These are phyloP conservation scores for Reinhardtius hippoglossoides DNA, from an alignment of 2,113 vertebrate species.

Conservation along the genomic window DNA sequence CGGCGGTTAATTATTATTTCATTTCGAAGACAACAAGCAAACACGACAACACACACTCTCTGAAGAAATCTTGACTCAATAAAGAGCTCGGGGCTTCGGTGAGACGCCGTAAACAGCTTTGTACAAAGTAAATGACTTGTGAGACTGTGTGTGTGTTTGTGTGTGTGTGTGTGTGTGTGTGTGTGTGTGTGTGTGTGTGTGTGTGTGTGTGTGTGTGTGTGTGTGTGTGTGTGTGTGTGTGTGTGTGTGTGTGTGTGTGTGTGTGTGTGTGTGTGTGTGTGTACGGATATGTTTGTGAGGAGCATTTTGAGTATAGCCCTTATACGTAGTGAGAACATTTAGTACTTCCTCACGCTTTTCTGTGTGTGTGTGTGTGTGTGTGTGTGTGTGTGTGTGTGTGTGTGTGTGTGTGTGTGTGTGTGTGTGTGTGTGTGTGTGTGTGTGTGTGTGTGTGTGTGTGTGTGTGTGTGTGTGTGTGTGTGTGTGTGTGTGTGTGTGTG, in stretches of 20 bases:
- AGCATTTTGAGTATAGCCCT: no score
- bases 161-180: slow-evolving; percentile 17
- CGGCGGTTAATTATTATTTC: slow-evolving; percentile 31
- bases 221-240: slow-evolving; percentile 17
- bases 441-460: no score
- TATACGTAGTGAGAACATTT: no score
- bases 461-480: no score
- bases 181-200: slow-evolving; percentile 9
- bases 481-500: no score
- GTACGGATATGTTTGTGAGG: not conserved
- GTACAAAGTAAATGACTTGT: slow-evolving; percentile 40
- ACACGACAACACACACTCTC: slow-evolving; percentile 16
- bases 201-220: slow-evolving; percentile 12
- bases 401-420: no score
- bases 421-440: no score
- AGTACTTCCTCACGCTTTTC: no score
- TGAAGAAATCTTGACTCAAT: slow-evolving; percentile 13
- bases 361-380: no score
- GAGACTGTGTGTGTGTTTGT: slow-evolving; percentile 17
- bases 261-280: slow-evolving; percentile 13
- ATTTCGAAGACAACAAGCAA: slow-evolving; percentile 5
- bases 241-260: slow-evolving; percentile 10
- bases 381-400: no score
- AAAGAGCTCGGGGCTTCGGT: slow-evolving; percentile 38
- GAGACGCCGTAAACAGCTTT: slow-evolving; percentile 40